These are phyloP conservation scores for Globodera rostochiensis DNA, from an alignment of 1,140 invertebrate genomes.

Conservation along the genomic window DNA sequence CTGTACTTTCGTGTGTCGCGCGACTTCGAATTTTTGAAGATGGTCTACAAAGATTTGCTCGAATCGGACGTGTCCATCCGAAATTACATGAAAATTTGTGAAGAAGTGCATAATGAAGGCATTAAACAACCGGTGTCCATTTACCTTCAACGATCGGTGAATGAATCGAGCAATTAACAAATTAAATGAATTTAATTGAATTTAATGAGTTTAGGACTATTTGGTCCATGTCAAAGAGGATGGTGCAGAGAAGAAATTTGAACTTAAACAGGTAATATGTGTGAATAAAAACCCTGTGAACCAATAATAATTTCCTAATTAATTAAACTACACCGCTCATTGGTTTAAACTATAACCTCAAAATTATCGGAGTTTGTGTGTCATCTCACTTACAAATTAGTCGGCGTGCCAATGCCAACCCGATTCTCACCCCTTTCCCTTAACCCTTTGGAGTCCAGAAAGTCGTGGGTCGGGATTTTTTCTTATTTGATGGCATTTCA, in stretches of 20 bases:
- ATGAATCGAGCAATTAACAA: background rate
- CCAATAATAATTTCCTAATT: too few species aligned
- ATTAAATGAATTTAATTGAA: too few species aligned
- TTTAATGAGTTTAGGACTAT: constrained; percentile 45
- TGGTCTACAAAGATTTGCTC: constrained; percentile 58
- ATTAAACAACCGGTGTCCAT: constrained; percentile 49
- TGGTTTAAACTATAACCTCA: too few species aligned
- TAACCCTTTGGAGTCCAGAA: too few species aligned
- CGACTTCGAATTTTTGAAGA: constrained; percentile 59
- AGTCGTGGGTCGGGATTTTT: too few species aligned
- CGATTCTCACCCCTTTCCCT: too few species aligned
- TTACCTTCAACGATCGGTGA: constrained; percentile 61
- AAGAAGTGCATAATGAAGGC: constrained; percentile 47
- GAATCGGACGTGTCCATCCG: constrained; percentile 60
- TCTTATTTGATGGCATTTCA: too few species aligned
- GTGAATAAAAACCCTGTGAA: too few species aligned
- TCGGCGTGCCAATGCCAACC: too few species aligned
- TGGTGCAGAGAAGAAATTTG: constrained; percentile 21
- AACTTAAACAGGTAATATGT: constrained; percentile 55
- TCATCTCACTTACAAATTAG: too few species aligned
- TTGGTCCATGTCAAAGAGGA: constrained; percentile 39
- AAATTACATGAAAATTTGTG: constrained; percentile 55
- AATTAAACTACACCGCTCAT: too few species aligned
- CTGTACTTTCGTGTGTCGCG: constrained; percentile 62
- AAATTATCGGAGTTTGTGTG: too few species aligned